Evolutionary conservation across 2,888 invertebrate genomes (phyloP).

Genomic region (Nysson spinosus): DNA sequence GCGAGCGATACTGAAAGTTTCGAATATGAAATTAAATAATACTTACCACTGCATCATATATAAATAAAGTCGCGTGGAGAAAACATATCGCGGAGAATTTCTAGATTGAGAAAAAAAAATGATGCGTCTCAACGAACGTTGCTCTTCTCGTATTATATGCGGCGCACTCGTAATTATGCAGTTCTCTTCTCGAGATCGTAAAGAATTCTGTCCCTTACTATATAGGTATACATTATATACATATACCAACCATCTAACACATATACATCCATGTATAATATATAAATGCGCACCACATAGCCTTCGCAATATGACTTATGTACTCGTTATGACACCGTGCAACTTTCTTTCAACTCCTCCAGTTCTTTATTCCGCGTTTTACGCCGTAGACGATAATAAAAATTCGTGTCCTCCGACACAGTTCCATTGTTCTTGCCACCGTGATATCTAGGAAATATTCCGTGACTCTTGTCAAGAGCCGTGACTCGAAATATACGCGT

Average conservation of each 20-base stretch:
- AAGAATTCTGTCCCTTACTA: constrained; percentile 45
- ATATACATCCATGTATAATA: too few species aligned
- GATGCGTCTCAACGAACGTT: constrained; percentile 24
- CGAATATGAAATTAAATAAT: too few species aligned
- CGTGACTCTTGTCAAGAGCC: too few species aligned
- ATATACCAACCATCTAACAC: too few species aligned
- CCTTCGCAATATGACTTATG: not conserved
- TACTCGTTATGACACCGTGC: not conserved
- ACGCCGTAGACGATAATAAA: constrained; percentile 2
- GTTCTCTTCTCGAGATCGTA: constrained; percentile 32
- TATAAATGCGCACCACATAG: too few species aligned
- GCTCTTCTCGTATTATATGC: constrained; percentile 37
- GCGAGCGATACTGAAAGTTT: too few species aligned
- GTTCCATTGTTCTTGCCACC: not conserved
- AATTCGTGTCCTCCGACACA: not conserved
- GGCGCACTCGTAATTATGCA: constrained; percentile 50
- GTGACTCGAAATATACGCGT: too few species aligned
- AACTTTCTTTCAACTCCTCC: constrained; percentile 3
- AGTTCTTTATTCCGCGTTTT: not conserved
- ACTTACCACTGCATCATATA: too few species aligned
- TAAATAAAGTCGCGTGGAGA: constrained; percentile 9
- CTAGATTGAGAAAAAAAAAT: constrained; percentile 35
- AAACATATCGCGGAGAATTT: constrained; percentile 45
- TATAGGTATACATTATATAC: too few species aligned
- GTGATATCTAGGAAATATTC: too few species aligned